Base-by-base conservation (phyloP, 1,140 invertebrate species). In the Cherax quadricarinatus region DNA sequence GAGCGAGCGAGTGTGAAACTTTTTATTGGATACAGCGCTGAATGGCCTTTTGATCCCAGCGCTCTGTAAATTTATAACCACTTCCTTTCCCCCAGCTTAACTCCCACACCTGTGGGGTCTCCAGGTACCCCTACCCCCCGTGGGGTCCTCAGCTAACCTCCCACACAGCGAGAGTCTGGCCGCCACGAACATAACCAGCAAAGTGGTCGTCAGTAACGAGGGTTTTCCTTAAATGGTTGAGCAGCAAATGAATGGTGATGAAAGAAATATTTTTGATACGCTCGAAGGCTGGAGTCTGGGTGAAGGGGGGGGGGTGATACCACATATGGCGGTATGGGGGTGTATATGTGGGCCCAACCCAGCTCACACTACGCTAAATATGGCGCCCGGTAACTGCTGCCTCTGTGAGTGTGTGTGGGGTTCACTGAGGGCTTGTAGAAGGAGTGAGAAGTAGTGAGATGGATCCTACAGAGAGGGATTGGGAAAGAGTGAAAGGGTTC, bases 301-400 rank as follows among this genome's bases (percentile, higher is more conserved):
- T 9, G 53, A 57, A 57, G 53, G 53, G 53, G 2, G n/a, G 18
- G n/a, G 70, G 7, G n/a, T 21, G 6, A 5, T 30, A 18, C 70
- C 70, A n/a, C 70, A 73, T 73, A 73, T 73, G n/a, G 70, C n/a
- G n/a, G 70, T 73, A 18, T 30, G 70, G 70, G 70, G 70, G 70
- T 73, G 70, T 30, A 18, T 24, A 73, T 30, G 24, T 6, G 21
- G 70, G 24, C 62, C 62, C n/a, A n/a, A n/a, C n/a, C 70, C n/a
- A 24, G n/a, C n/a, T 73, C 3, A 30, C n/a, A 73, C 62, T 16
- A 10, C 62, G 62, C 62, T 66, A 66, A 66, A 66, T 66, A 66
- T 66, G 62, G 62, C 14, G 62, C 4, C 10, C 4, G 62, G 18
- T 66, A 66, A 66, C 62, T 66, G 62, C 53, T 9, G 53, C 6